Evolutionary conservation across 1,140 invertebrate species (phyloP).

Genomic region (Orchestia grillus): DNA sequence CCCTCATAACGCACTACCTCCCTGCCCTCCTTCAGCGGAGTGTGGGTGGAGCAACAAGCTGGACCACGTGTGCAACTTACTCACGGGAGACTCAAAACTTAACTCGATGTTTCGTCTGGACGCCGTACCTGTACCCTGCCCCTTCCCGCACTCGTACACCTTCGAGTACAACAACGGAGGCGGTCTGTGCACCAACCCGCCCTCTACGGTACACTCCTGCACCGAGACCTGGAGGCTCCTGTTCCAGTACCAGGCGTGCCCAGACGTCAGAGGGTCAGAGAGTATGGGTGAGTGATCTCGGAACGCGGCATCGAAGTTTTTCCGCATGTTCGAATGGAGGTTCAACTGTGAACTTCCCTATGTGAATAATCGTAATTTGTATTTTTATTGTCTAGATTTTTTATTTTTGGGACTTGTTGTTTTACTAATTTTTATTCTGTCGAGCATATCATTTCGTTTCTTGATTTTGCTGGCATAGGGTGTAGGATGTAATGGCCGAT

Average conservation of each 20-base stretch:
- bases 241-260: conserved; percentile 91
- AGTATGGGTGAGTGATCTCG: conserved; percentile 61
- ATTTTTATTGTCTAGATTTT: background rate
- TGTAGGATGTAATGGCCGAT: background rate
- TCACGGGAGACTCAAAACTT: conserved; percentile 87
- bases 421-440: background rate
- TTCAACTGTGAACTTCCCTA: background rate
- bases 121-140: conserved; percentile 72
- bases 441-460: background rate
- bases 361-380: background rate
- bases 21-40: conserved; percentile 52
- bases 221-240: conserved; percentile 84
- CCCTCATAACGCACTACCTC: background rate
- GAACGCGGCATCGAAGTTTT: no score
- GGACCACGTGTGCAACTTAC: conserved; percentile 79
- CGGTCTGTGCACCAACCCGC: conserved; percentile 82
- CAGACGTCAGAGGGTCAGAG: conserved; percentile 77
- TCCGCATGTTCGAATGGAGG: background rate
- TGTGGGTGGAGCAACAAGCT: conserved; percentile 61
- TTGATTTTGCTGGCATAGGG: background rate
- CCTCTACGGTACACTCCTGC: conserved; percentile 84
- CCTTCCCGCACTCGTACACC: conserved; percentile 79
- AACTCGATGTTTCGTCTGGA: conserved; percentile 90
- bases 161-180: conserved; percentile 86
- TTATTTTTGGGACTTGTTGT: background rate